Percentiles rank a stretch among this genome's conserved stretches.
These are phyloP conservation scores for Pecten maximus DNA, from an alignment of 2,888 invertebrate species.

Conservation along the genomic window DNA sequence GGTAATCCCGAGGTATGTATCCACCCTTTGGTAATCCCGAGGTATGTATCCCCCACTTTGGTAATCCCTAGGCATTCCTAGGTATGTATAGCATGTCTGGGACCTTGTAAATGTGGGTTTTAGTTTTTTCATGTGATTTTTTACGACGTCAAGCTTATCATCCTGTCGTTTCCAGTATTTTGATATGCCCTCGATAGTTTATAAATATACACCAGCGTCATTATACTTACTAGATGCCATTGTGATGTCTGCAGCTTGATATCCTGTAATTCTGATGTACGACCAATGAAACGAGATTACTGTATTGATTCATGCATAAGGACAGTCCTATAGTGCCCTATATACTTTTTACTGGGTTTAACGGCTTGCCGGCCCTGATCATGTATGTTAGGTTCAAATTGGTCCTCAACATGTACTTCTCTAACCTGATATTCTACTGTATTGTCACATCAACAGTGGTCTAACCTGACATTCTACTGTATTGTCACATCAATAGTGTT, in stretches of 20 bases:
- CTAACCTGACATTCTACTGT: too few relatives aligned
- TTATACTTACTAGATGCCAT: background rate
- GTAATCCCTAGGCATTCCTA: background rate
- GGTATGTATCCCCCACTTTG: background rate
- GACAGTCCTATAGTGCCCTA: background rate
- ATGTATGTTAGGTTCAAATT: background rate
- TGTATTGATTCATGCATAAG: background rate
- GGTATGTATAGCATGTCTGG: background rate
- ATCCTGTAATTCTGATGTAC: background rate
- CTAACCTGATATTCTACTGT: too few relatives aligned
- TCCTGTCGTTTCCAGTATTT: background rate
- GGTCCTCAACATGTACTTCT: too few relatives aligned
- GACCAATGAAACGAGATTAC: background rate
- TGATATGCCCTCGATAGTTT: slow-evolving; percentile 27
- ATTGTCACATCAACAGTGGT: too few relatives aligned
- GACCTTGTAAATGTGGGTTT: background rate
- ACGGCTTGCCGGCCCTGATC: background rate
- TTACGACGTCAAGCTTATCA: background rate
- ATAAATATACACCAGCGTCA: slow-evolving; percentile 1
- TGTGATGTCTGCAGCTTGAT: background rate
- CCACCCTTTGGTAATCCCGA: too few relatives aligned
- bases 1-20: too few relatives aligned
- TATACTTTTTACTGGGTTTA: background rate
- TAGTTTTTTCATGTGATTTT: background rate
- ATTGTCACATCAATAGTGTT: too few relatives aligned